A percentile compares a stretch with the other conserved stretches of the same genome.
These are phyloP conservation scores for Hyles euphorbiae DNA, from an alignment of 1,140 invertebrate genomes.

Conservation along the genomic window DNA sequence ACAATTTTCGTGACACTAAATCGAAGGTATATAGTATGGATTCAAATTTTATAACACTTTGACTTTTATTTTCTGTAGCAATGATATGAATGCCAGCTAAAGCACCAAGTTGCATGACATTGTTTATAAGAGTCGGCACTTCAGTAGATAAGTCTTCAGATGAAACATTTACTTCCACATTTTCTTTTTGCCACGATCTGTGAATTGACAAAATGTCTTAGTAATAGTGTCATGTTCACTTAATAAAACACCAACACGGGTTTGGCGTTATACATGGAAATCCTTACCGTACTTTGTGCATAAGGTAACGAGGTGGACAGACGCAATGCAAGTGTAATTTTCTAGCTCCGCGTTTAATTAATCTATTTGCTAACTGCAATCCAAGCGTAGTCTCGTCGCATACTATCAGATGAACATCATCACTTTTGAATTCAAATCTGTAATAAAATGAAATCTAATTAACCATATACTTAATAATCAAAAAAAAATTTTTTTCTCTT, in stretches of 20 bases:
- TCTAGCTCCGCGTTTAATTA: conserved; percentile 11
- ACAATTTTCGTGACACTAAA: conserved; percentile 14
- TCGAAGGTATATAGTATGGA: conserved; percentile 9
- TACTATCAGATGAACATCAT: conserved; percentile 9
- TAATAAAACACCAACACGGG: neutral
- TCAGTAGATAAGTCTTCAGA: neutral
- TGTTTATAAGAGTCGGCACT: conserved; percentile 1
- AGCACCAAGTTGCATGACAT: neutral
- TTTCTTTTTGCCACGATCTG: conserved; percentile 9
- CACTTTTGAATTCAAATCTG: conserved; percentile 8
- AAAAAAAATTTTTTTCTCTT: too few relatives aligned
- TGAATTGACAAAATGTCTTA: neutral
- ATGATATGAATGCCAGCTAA: conserved; percentile 15
- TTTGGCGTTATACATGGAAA: neutral
- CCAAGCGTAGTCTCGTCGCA: conserved; percentile 4
- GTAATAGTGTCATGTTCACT: neutral
- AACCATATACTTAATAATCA: too few relatives aligned
- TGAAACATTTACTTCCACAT: conserved; percentile 2
- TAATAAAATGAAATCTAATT: conserved; percentile 4
- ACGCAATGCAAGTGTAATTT: conserved; percentile 6
- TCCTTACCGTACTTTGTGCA: neutral
- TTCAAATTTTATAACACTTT: neutral
- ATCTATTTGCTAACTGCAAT: conserved; percentile 9
- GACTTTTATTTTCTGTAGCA: neutral
- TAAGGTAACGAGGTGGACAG: neutral